Conservation (phyloP, 2,797 vertebrate genomes). For the Pseudochirops cupreus region DNA sequence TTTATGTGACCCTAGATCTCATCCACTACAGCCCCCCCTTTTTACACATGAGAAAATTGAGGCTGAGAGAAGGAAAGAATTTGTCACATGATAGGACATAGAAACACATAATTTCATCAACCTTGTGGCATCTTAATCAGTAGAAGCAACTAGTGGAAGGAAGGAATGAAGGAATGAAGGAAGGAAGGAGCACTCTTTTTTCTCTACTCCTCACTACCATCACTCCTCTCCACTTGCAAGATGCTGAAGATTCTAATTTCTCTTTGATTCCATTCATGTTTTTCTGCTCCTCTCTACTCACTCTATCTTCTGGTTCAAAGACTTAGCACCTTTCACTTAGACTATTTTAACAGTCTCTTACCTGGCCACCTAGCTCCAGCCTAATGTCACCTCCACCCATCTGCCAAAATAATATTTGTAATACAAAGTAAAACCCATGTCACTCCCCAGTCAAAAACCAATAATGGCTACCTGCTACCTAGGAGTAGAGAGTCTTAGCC, state of each 20-base stretch:
- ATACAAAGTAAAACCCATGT: background rate
- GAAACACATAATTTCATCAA: background rate
- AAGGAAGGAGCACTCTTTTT: background rate
- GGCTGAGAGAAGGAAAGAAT: background rate
- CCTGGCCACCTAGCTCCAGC: background rate
- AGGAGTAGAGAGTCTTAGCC: background rate
- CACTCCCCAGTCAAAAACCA: background rate
- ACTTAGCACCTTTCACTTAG: background rate
- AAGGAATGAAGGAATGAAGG: background rate
- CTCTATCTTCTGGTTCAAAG: background rate
- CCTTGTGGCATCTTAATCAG: background rate
- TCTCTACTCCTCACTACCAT: background rate
- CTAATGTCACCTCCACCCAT: background rate
- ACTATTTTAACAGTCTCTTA: background rate
- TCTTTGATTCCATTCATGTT: background rate
- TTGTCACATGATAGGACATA: background rate
- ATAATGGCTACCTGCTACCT: background rate
- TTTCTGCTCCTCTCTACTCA: background rate
- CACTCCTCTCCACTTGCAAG: background rate
- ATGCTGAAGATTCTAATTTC: background rate
- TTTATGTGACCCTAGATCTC: background rate
- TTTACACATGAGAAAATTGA: background rate
- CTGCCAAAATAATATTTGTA: background rate
- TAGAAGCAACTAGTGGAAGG: background rate
- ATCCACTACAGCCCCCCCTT: background rate